A percentile compares a stretch with the other conserved stretches of the same genome.
Conservation (phyloP, 2,113 vertebrate species). For the Sylvia atricapilla region DNA sequence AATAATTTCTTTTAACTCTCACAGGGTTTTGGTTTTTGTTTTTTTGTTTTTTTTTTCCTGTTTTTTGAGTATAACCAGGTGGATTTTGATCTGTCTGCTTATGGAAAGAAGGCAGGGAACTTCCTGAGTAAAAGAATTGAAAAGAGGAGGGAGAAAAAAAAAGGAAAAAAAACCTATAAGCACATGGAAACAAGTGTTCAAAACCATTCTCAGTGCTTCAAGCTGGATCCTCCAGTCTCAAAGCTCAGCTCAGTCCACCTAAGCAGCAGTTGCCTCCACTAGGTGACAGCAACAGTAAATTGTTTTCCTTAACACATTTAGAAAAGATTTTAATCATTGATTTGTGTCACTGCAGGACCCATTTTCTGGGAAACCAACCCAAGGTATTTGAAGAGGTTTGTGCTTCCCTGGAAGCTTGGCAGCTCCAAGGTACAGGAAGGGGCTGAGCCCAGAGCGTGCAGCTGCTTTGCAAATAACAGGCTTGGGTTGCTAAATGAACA, state of each 20-base stretch:
- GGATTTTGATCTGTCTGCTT: background rate
- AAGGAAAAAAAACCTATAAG: accelerated
- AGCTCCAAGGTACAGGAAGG: background rate
- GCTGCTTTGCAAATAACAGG: background rate
- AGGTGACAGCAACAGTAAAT: slow-evolving; percentile 61
- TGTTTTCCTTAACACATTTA: slow-evolving; percentile 37
- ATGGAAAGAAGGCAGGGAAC: background rate
- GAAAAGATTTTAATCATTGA: slow-evolving; percentile 21
- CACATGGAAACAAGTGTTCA: background rate
- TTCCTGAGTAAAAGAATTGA: background rate
- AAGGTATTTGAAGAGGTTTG: background rate
- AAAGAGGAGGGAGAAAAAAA: accelerated
- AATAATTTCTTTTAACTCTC: background rate
- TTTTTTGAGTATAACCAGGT: background rate
- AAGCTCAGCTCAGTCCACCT: background rate
- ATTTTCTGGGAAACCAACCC: background rate
- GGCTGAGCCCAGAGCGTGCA: background rate
- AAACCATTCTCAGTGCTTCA: background rate
- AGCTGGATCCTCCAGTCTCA: background rate
- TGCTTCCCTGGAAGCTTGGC: background rate
- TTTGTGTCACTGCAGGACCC: background rate
- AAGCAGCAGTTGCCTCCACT: slow-evolving; percentile 49
- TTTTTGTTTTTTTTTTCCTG: background rate
- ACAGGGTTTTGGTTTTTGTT: accelerated
- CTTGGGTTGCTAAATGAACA: background rate